Base-by-base conservation (phyloP, 92 coral and sea anemone species). In the Porites divaricata region DNA sequence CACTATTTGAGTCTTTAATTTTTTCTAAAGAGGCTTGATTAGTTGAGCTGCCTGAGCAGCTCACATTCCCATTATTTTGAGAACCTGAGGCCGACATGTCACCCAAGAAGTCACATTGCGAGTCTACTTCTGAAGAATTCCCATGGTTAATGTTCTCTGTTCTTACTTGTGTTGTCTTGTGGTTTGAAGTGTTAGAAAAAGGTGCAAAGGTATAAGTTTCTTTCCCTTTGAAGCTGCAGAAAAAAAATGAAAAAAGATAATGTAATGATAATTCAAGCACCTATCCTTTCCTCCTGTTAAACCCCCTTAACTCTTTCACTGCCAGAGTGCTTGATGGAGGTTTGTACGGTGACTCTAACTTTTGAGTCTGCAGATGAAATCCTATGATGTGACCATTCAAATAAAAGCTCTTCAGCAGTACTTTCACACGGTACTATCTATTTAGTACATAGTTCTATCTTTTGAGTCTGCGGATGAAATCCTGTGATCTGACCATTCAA, bases 181-280 rank as follows among this genome's bases (percentile, higher is more conserved):
- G 57, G 5, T 19, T 41, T 59, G 69, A 9, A 5, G 57, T 1
- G 53, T 17, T 25, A 2, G 4, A 2, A 62, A 67, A 13, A 12
- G 79, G 16, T 12, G 35, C 73, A 59, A 57, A 41, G 70, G 59
- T 26, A 64, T 59, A 61, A 59, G 56, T 8, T 2, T 24, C 57
- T n/a, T 61, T 35, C 23, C 50, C 63, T 24, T 54, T 78, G 16
- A 63, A 25, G 23, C 83, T 78, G 15, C 45, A 50, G 17, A 75
- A 15, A 59, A 8, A 26, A 58, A 28, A n/a, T n/a, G 9, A 45
- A 70, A 70, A 19, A 28, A 8, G n/a, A 45, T 22, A 28, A 0
- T 28, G 41, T 28, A 28, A 28, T 0, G 41, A 28, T 28, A 28
- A 2, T 28, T 28, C 41, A 28, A 28, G 4, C 41, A 28, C 41